Evolutionary conservation across 1,140 invertebrate genomes (phyloP).

Genomic region (Bombus pyrosoma): DNA sequence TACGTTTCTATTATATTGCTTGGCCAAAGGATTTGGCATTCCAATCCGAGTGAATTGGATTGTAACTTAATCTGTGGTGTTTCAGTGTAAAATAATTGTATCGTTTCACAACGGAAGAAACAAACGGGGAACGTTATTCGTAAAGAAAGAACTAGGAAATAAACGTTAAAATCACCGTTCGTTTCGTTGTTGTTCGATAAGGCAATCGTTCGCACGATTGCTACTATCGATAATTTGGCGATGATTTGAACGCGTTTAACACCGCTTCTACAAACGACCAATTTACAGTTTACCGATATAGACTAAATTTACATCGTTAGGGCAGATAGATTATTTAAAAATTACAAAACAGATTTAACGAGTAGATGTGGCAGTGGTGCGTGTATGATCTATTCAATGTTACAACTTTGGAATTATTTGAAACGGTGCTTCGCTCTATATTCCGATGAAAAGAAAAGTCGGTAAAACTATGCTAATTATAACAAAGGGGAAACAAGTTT

Average conservation of each 20-base stretch:
- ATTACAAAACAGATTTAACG: not conserved
- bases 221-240: too few species aligned
- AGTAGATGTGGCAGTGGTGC: too few species aligned
- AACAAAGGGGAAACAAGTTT: not conserved
- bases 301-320: too few species aligned
- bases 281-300: not conserved
- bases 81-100: not conserved
- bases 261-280: not conserved
- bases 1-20: slow-evolving; percentile 27
- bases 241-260: not conserved
- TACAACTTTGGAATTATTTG: not conserved
- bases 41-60: slow-evolving; percentile 5
- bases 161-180: not conserved
- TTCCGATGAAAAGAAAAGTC: not conserved
- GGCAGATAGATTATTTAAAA: not conserved
- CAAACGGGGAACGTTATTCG: not conserved
- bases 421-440: not conserved
- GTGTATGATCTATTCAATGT: not conserved
- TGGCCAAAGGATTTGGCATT: slow-evolving; percentile 26
- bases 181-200: too few species aligned
- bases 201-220: too few species aligned
- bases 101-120: not conserved
- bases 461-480: not conserved
- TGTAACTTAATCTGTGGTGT: slow-evolving; percentile 1
- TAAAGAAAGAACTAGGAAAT: not conserved